These are phyloP conservation scores for Cerastis leucographa DNA, from an alignment of 2,888 invertebrate species.

Conservation along the genomic window DNA sequence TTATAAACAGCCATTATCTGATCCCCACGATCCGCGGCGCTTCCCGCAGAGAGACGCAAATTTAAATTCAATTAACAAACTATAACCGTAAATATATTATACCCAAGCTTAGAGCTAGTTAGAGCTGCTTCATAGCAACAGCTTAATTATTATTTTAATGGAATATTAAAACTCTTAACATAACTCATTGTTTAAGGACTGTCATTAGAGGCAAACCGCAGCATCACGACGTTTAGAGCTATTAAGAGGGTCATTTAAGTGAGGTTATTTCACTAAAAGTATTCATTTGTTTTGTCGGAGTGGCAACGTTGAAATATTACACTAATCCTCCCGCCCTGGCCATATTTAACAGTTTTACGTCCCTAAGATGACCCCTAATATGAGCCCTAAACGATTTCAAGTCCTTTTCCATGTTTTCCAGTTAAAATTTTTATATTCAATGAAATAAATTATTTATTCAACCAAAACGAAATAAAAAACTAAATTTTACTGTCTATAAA, in stretches of 20 bases:
- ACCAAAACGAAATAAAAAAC: conserved; percentile 13
- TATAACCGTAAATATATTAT: conserved; percentile 74
- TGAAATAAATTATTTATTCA: conserved; percentile 18
- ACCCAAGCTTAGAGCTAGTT: conserved; percentile 61
- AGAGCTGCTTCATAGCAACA: conserved; percentile 66
- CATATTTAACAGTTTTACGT: conserved; percentile 29
- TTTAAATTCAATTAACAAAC: conserved; percentile 81
- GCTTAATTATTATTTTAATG: conserved; percentile 78
- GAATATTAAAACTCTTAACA: conserved; percentile 74
- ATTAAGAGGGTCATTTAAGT: conserved; percentile 72
- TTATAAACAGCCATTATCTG: conserved; percentile 74
- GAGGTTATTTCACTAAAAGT: conserved; percentile 72
- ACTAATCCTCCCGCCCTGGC: conserved; percentile 50
- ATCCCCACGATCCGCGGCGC: conserved; percentile 80
- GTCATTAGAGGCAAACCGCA: conserved; percentile 70
- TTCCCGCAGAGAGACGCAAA: conserved; percentile 82
- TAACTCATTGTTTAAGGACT: conserved; percentile 75
- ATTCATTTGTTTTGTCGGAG: conserved; percentile 59
- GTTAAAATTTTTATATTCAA: not conserved
- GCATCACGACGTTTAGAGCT: conserved; percentile 69
- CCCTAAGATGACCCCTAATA: conserved; percentile 3
- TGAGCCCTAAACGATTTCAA: conserved; percentile 1
- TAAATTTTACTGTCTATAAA: conserved; percentile 21
- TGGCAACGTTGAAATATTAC: conserved; percentile 70
- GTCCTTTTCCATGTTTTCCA: not conserved